Evolutionary conservation across 2,888 invertebrate species (phyloP).

Genomic region (Drosophila barbarae): DNA sequence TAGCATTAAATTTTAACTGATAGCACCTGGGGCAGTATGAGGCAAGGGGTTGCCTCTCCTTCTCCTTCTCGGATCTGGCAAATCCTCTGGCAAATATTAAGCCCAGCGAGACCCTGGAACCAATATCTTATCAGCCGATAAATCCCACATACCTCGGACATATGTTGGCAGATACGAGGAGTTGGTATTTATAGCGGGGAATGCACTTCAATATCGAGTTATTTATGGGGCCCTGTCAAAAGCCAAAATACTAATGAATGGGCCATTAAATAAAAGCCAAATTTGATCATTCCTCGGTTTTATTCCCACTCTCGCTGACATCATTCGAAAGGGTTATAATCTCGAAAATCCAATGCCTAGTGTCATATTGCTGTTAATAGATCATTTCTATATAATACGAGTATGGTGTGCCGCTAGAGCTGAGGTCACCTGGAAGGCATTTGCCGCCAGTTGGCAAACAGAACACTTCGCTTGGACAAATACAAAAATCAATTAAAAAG

Average conservation of each 20-base stretch:
- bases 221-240: constrained; percentile 23
- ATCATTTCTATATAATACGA: constrained; percentile 8
- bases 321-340: constrained; percentile 27
- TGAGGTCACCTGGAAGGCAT: constrained; percentile 65
- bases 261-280: constrained; percentile 12
- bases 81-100: constrained; percentile 19
- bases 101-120: constrained; percentile 1
- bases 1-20: constrained; percentile 45
- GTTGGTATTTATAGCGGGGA: constrained; percentile 15
- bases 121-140: constrained; percentile 59
- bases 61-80: constrained; percentile 2
- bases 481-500: constrained; percentile 68
- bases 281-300: constrained; percentile 6
- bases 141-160: constrained; percentile 31
- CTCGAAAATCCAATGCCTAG: constrained; percentile 6
- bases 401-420: constrained; percentile 17
- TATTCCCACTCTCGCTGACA: constrained; percentile 1
- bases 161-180: constrained; percentile 17
- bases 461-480: constrained; percentile 52
- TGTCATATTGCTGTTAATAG: constrained; percentile 22
- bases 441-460: constrained; percentile 45
- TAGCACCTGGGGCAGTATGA: constrained; percentile 9
- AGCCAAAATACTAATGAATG: constrained; percentile 24
- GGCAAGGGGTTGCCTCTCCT: background rate
- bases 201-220: constrained; percentile 17